Evolutionary conservation across 2,888 invertebrate genomes (phyloP), one percentile per base, ranked within the genome.

Genomic region (Plebejus anna): DNA sequence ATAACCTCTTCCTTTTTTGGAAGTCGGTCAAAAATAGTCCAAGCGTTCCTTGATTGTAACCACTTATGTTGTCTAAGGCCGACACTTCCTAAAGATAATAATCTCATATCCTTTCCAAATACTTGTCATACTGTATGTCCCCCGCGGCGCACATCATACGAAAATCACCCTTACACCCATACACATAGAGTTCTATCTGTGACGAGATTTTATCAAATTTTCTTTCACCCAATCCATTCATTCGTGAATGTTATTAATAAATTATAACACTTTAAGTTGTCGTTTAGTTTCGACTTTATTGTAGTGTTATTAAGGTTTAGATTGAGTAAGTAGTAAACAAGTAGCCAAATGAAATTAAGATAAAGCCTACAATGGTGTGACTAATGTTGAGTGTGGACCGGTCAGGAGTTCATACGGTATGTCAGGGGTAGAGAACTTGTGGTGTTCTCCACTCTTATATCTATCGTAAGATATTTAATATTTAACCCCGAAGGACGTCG

Each of bases 291-390:
- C 76, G 78, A 81, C 83, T 79, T 80, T 82, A 82, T 79, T 76
- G 28, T 75, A 76, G 79, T 79, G 36, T 78, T 76, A 4, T 80
- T 80, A 79, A 79, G 78, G 76, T 28, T 55, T 78, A n/a, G 61
- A 77, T 59, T 75, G 42, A 47, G 47, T 55, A 78, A 51, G 47
- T 55, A 78, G 78, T 76, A 22, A 22, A 71, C 51, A 76, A 76
- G 78, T 78, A 84, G 87, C 83, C 92, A 92, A 92, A 92, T 93
- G 90, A 92, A 93, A 93, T 93, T 93, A 93, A 93, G 93, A 92
- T 92, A 92, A 91, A 90, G 90, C 89, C 85, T 84, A 84, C 84
- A 84, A 86, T 92, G 90, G 90, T 88, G 88, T 92, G 92, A 92
- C 92, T 91, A 92, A 91, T 89, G 81, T 91, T 91, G 55, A 84